Base-by-base conservation (phyloP, 1,140 invertebrate genomes). In the Calycopis cecrops region DNA sequence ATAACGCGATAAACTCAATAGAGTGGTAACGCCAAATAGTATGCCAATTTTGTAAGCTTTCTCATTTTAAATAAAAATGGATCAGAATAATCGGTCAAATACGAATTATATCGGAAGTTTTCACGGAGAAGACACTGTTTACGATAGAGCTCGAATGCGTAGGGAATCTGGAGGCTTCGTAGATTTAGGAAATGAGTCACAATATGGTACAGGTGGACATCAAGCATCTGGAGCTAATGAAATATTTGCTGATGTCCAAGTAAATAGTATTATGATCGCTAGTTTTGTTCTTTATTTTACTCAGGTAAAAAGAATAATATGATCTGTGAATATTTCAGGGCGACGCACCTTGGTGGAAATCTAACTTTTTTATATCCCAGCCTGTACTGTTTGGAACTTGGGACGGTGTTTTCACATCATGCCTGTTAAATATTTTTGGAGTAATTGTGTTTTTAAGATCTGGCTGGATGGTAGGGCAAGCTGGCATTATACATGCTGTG, bases 391-490 rank as follows among this genome's bases (percentile, higher is more conserved):
- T 99, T 91, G 97, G 97, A 11, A 97, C 97, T 1, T 98, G 97
- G 97, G 97, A 99, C 90, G 98, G 97, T 63, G 98, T 99, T 9
- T 98, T 97, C 78, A 97, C 96, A 57, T 92, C 92, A 52, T 97
- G 95, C 73, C 91, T 99, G 71, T 97, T 99, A 71, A 99, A 99
- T 85, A 97, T 99, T 33, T 97, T 99, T 89, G 97, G 97, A 69
- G 97, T 99, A 1, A 98, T 99, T 79, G 96, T 99, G 57, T 98
- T 99, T 87, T 89, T 99, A 28, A 89, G 97, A 72, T 97, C 97
- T 63, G 97, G 98, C 57, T 99, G 97, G 97, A 97, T 99, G 76
- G 97, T 99, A 4, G 97, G 94, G 33, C 95, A 98, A 90, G 97
- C 97, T 62, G 98, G 98, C 47, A 92, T 98, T 67, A 89, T 95